Evolutionary conservation across 2,888 invertebrate species (phyloP), one percentile per base, ranked within the genome.

Genomic region (Plebejus melissa): DNA sequence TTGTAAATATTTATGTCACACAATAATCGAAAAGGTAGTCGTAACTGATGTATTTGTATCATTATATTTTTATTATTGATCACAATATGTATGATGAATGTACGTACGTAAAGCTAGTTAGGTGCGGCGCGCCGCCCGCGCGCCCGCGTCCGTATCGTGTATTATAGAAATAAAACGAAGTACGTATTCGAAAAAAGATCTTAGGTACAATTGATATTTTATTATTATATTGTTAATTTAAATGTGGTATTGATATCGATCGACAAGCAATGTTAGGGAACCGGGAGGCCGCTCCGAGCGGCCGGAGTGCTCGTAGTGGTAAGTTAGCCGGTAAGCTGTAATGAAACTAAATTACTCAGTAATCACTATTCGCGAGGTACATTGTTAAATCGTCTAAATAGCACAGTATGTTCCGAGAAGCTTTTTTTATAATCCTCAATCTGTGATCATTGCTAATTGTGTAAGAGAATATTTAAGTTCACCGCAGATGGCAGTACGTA

Each of bases 201-300:
- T 93, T 92, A 93, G 93, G 91, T 92, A 92, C 91, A 93, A 93
- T 92, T 92, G 91, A 92, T 92, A 92, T 92, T 92, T 92, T 92
- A 93, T 91, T 90, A 90, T 72, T 72, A 72, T 91, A 90, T 89
- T 92, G 91, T 93, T 93, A 90, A 92, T 91, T 92, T 91, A 92
- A 91, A 90, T 88, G 90, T 89, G 89, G 91, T 91, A 91, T 88
- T 89, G 91, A 92, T 92, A 90, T 90, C 88, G 86, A 88, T 85
- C 87, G 91, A 90, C 84, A 92, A 91, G 93, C 93, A 93, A 91
- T 93, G 91, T 88, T 90, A 88, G 87, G 86, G 86, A 82, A 86
- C 82, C 82, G 85, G 87, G 82, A 84, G 80, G 89, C 88, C 88
- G 90, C 83, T 82, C 83, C 82, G 85, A 82, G 85, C 87, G 90